Conservation (phyloP, 2,888 invertebrate species). For the Myopa tessellatipennis region DNA sequence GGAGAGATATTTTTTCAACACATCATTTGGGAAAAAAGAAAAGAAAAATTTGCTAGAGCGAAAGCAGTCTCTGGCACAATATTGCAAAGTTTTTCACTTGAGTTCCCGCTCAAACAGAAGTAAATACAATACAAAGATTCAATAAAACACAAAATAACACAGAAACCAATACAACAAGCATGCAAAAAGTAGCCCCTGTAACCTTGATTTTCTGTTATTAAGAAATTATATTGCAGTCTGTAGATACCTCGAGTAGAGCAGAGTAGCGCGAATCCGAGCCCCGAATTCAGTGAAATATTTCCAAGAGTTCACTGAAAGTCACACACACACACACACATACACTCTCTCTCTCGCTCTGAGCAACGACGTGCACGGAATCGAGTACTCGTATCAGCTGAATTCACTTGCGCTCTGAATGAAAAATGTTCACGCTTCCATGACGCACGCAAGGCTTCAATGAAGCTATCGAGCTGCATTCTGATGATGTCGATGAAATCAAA, state of each 20-base stretch:
- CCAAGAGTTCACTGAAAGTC: background rate
- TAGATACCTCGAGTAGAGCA: background rate
- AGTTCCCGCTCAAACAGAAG: background rate
- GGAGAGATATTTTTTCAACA: too few relatives aligned
- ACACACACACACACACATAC: background rate
- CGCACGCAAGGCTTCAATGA: constrained; percentile 5
- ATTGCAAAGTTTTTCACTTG: too few relatives aligned
- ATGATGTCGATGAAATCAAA: background rate
- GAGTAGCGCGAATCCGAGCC: background rate
- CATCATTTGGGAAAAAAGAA: too few relatives aligned
- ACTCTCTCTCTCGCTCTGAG: background rate
- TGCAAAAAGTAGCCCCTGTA: background rate
- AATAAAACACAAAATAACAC: background rate
- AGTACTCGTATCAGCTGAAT: constrained; percentile 10
- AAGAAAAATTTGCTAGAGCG: too few relatives aligned
- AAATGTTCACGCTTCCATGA: background rate
- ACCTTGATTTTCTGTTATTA: constrained; percentile 10
- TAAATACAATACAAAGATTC: background rate
- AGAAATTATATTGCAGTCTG: background rate
- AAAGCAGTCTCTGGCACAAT: too few relatives aligned
- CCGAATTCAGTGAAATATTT: background rate
- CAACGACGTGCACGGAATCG: background rate
- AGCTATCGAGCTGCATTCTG: background rate
- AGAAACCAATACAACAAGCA: background rate
- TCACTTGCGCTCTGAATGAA: constrained; percentile 3